phyloP scores from a whole-genome alignment of 2,888 invertebrate genomes.

The Catocala sponsa region DNA sequence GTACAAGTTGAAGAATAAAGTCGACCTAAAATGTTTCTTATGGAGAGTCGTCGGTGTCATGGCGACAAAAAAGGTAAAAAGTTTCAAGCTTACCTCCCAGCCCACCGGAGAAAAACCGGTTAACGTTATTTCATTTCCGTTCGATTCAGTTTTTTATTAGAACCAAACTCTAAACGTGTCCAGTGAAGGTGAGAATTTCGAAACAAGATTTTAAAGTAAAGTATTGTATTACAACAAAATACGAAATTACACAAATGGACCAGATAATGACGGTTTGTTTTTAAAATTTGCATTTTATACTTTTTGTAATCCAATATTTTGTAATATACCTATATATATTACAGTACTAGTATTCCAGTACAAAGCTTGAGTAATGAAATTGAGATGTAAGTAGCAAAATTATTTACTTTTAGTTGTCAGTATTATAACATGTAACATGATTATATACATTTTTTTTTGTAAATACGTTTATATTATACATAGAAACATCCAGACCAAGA shows the following conservation, averaged over 20 bases:
- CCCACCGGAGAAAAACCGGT: constrained; percentile 81
- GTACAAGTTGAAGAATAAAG: constrained; percentile 26
- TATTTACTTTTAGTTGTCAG: too few relatives aligned
- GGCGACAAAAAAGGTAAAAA: constrained; percentile 69
- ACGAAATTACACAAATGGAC: constrained; percentile 24
- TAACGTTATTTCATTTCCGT: constrained; percentile 86
- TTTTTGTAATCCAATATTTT: background rate
- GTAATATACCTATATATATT: too few relatives aligned
- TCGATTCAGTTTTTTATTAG: constrained; percentile 84
- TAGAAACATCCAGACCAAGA: too few relatives aligned
- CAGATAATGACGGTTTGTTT: constrained; percentile 23
- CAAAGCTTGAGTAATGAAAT: too few relatives aligned
- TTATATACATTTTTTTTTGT: too few relatives aligned
- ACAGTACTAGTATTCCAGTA: too few relatives aligned
- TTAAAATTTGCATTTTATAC: constrained; percentile 1
- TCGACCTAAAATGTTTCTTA: constrained; percentile 40
- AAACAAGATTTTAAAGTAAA: constrained; percentile 53
- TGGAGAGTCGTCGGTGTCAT: constrained; percentile 48
- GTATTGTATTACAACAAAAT: constrained; percentile 40
- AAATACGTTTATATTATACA: too few relatives aligned
- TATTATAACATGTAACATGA: too few relatives aligned
- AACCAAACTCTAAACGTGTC: constrained; percentile 77
- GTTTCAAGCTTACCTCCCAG: constrained; percentile 64
- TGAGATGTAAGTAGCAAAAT: too few relatives aligned
- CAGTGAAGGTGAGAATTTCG: constrained; percentile 70